Percentiles rank a stretch among this genome's conserved stretches.
phyloP scores from a whole-genome alignment of 2,888 invertebrate species.

The Tetheella fluctuosa region DNA sequence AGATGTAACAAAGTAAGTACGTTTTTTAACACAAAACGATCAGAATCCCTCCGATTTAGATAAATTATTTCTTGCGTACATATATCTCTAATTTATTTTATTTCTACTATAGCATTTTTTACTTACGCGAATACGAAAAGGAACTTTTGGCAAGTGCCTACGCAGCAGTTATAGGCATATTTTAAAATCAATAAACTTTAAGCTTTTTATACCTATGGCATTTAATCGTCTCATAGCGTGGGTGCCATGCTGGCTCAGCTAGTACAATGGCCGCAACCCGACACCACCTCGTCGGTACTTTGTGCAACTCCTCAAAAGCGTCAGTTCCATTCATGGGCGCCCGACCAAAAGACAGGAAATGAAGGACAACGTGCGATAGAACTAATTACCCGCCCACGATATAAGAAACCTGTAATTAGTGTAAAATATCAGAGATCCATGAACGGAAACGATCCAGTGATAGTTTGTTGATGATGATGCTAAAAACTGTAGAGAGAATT shows the following conservation, averaged over 20 bases:
- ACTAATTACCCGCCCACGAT: slow-evolving; percentile 81
- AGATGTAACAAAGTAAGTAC: slow-evolving; percentile 17
- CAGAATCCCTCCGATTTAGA: slow-evolving; percentile 17
- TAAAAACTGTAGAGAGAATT: not conserved
- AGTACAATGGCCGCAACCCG: slow-evolving; percentile 65
- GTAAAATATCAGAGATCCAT: slow-evolving; percentile 69
- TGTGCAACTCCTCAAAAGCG: slow-evolving; percentile 55
- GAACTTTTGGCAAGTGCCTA: no score
- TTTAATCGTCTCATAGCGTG: slow-evolving; percentile 45
- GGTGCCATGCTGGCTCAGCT: slow-evolving; percentile 66
- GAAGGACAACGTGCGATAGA: slow-evolving; percentile 75
- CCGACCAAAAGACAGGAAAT: slow-evolving; percentile 79
- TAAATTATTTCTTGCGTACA: slow-evolving; percentile 9
- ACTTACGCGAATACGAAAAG: no score
- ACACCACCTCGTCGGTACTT: slow-evolving; percentile 69
- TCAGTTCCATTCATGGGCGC: slow-evolving; percentile 51
- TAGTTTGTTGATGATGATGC: slow-evolving; percentile 17
- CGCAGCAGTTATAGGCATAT: not conserved
- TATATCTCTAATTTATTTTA: no score
- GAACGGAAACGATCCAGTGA: slow-evolving; percentile 62
- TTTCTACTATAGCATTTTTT: no score
- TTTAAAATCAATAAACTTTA: slow-evolving; percentile 17
- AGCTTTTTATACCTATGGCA: slow-evolving; percentile 41
- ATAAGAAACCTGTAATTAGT: slow-evolving; percentile 81
- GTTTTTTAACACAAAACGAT: slow-evolving; percentile 16